A percentile compares a stretch with the other conserved stretches of the same genome.
These are phyloP conservation scores for Anomalospiza imberbis DNA, from an alignment of 2,797 vertebrate genomes.

Conservation along the genomic window DNA sequence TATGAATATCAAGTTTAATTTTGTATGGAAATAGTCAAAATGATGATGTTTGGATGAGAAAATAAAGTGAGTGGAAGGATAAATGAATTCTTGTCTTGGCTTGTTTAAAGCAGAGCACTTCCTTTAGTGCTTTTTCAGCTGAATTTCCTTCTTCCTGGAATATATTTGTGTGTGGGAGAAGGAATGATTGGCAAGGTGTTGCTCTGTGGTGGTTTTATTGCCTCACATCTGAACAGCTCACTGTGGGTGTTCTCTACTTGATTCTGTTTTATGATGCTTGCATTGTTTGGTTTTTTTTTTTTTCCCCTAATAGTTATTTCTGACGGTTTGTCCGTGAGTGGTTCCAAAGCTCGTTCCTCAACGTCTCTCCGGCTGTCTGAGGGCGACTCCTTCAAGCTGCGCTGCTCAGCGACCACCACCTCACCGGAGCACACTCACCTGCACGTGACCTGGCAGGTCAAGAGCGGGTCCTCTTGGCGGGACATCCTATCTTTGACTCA, in stretches of 20 bases:
- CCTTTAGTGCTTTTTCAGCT: neutral
- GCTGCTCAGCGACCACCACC: slow-evolving; percentile 76
- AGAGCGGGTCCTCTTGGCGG: neutral
- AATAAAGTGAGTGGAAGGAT: neutral
- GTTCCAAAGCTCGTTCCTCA: slow-evolving; percentile 31
- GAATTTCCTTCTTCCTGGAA: slow-evolving; percentile 3
- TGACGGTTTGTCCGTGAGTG: slow-evolving; percentile 81
- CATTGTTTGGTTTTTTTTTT: neutral
- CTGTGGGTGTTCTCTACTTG: neutral
- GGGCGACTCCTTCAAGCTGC: slow-evolving; percentile 83
- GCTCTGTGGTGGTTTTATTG: neutral
- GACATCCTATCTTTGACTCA: slow-evolving; percentile 85
- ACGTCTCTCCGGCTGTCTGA: slow-evolving; percentile 69
- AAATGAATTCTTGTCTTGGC: neutral
- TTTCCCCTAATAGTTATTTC: slow-evolving; percentile 77
- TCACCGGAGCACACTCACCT: slow-evolving; percentile 84
- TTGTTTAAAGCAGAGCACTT: slow-evolving; percentile 6
- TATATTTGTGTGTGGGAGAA: neutral
- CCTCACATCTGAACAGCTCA: neutral
- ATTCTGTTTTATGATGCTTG: neutral
- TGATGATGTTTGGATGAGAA: neutral
- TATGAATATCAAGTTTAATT: neutral
- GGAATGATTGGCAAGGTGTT: neutral
- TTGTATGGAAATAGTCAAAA: neutral
- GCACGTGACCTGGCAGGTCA: slow-evolving; percentile 85